Evolutionary conservation across 1,140 invertebrate genomes (phyloP), one percentile per base, ranked within the genome.

Genomic region (Plectrocnemia conspersa): DNA sequence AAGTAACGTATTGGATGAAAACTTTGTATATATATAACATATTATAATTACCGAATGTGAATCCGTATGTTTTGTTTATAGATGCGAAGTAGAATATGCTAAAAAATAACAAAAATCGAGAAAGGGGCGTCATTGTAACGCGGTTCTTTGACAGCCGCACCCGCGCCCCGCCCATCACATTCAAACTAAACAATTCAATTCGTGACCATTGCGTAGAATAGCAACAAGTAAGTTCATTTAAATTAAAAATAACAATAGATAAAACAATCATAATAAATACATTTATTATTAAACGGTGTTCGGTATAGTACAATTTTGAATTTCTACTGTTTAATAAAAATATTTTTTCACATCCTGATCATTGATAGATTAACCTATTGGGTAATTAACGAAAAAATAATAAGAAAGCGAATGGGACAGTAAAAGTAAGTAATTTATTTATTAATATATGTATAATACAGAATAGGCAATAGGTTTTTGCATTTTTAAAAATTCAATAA

Each of bases 161-260:
- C 44, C 18, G 32, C 27, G 24, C 46, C 46, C 15, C 46, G 46
- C 46, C 46, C 46, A 33, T 48, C 32, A 29, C 27, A 29, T 27
- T 18, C 29, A 22, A 22, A 35, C 18, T 7, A n/a, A 48, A 48
- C 46, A 27, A 29, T 18, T n/a, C 3, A 35, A 48, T 4, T 35
- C 2, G 22, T 19, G 16, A 35, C 24, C 44, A 46, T 46, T n/a
- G n/a, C n/a, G n/a, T n/a, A n/a, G n/a, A n/a, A n/a, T n/a, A n/a
- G n/a, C n/a, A n/a, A n/a, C n/a, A n/a, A n/a, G n/a, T n/a, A n/a
- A n/a, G n/a, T n/a, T n/a, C n/a, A n/a, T n/a, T n/a, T n/a, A n/a
- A n/a, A n/a, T n/a, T 15, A 16, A 15, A 9, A 9, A 16, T 22
- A 19, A 2, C 9, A 11, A 42, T 42, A 42, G 13, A 42, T 15